A percentile compares a stretch with the other conserved stretches of the same genome.
Evolutionary conservation across 2,113 vertebrate genomes (phyloP).

Genomic region (Proteles cristata): DNA sequence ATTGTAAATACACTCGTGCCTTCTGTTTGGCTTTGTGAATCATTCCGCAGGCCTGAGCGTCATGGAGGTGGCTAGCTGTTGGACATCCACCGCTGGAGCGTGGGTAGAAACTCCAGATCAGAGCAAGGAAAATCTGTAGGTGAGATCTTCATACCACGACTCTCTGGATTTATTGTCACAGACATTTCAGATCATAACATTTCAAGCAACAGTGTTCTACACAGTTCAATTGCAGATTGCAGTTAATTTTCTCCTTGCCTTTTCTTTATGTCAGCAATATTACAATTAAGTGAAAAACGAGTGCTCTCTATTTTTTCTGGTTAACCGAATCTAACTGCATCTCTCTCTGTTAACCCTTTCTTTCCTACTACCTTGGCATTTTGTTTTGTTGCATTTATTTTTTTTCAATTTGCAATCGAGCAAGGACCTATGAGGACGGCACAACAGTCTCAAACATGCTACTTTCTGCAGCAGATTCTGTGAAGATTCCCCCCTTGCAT

Average conservation of each 20-base stretch:
- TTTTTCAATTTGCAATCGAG: background rate
- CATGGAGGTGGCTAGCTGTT: background rate
- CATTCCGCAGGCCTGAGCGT: background rate
- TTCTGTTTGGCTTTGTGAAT: slow-evolving; percentile 55
- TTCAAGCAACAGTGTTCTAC: background rate
- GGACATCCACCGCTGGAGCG: too few relatives aligned
- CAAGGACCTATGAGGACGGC: background rate
- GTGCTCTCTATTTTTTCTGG: background rate
- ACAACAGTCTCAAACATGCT: too few relatives aligned
- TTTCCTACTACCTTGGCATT: background rate
- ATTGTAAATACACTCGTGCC: background rate
- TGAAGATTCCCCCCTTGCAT: accelerated
- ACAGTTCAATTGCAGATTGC: slow-evolving; percentile 32
- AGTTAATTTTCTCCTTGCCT: background rate
- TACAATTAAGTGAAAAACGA: background rate
- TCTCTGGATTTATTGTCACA: background rate
- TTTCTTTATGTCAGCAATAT: background rate
- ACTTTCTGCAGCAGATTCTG: background rate
- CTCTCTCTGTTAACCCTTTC: background rate
- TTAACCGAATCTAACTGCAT: background rate
- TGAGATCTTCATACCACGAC: background rate
- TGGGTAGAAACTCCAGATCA: background rate
- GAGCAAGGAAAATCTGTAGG: background rate
- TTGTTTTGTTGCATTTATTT: background rate
- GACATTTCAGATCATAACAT: slow-evolving; percentile 14